Evolutionary conservation across 2,888 invertebrate species (phyloP), one percentile per base, ranked within the genome.

Genomic region (Liodrosophila aerea): DNA sequence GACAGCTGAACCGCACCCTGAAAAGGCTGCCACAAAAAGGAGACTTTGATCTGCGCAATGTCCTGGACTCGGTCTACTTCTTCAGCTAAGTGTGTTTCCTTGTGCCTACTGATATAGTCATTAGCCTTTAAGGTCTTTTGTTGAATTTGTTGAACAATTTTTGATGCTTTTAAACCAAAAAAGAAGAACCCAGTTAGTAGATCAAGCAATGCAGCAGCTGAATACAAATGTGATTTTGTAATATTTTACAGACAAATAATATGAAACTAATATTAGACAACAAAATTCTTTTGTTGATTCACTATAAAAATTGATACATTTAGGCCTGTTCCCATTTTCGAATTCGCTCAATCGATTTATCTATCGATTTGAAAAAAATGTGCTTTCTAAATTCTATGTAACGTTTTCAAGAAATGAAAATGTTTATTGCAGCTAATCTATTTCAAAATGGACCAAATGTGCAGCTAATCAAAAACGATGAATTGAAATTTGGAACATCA

Each of bases 21-120:
- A 87, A 88, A 36, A 90, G 92, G 61, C 91, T 96, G 53, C 97
- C 97, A 0, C 87, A 91, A 50, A 95, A 93, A 83, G 97, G 97
- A 0, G 90, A 93, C 73, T 96, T 97, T 83, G 92, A 97, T 83
- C 91, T 97, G 37, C 91, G 92, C 0, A 92, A 93, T 75, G 96
- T 97, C 16, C 90, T 96, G 36, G 88, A 93, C 22, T 97, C 97
- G 0, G 91, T 93, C 9, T 97, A 97, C 89, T 97, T 97, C 90
- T 97, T 97, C 90, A 96, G 96, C 91, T 97, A 89, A 34, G 45
- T 60, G 1, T 15, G 9, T 13, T 37, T 29, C n/a, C 34, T 41
- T 45, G 80, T 85, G 76, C 85, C 83, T 82, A 64, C 49, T 31
- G 49, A 22, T 58, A 65, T 71, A 85, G 66, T 57, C 68, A 68